phyloP scores from a whole-genome alignment of 2,113 vertebrate genomes.

The Diphyllodes magnificus region DNA sequence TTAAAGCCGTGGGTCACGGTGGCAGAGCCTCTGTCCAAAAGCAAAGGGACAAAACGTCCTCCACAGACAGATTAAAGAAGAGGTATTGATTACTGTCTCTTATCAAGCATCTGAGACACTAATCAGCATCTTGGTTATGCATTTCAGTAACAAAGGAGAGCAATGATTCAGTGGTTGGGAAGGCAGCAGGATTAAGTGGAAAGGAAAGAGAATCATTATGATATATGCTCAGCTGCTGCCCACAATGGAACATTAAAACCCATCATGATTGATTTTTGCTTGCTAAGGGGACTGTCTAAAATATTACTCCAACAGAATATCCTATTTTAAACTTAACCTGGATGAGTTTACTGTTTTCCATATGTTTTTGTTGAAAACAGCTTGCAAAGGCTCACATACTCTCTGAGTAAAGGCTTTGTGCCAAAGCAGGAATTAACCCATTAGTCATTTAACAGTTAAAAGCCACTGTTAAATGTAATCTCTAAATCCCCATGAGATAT shows the following conservation, averaged over 20 bases:
- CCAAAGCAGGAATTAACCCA: slow-evolving; percentile 18
- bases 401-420: not conserved
- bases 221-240: not conserved
- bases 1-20: not conserved
- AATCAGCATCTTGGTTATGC: not conserved
- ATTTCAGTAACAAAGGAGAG: not conserved
- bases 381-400: slow-evolving; percentile 8
- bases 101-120: not conserved
- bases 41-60: not conserved
- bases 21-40: not conserved
- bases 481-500: not conserved
- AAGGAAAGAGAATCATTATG: not conserved
- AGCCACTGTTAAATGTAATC: not conserved
- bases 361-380: slow-evolving; percentile 27
- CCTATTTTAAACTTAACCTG: slow-evolving; percentile 17
- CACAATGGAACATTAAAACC: not conserved
- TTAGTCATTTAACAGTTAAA: slow-evolving; percentile 42
- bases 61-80: not conserved
- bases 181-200: not conserved
- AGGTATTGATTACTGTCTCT: not conserved
- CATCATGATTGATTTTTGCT: not conserved
- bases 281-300: not conserved
- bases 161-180: not conserved
- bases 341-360: slow-evolving; percentile 3
- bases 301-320: not conserved